These are phyloP conservation scores for Allygus modestus DNA, from an alignment of 2,888 invertebrate species.

Conservation along the genomic window DNA sequence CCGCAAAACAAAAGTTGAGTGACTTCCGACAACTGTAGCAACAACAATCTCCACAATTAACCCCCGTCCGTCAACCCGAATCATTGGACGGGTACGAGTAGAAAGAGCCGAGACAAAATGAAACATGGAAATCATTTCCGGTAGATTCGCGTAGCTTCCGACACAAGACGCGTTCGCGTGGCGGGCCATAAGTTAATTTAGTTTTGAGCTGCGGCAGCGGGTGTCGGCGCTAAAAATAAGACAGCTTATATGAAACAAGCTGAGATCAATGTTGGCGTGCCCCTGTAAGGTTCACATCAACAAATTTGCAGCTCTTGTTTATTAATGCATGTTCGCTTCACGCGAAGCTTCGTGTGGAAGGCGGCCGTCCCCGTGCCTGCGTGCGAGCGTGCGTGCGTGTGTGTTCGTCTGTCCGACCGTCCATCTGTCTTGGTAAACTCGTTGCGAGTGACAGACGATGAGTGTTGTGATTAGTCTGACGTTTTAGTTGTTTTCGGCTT, in stretches of 20 bases:
- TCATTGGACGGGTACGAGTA: not conserved
- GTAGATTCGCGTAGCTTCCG: constrained; percentile 43
- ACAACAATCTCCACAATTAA: no score
- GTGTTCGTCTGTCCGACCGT: not conserved
- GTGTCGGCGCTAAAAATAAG: constrained; percentile 55
- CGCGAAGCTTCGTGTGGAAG: not conserved
- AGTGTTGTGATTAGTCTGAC: constrained; percentile 19
- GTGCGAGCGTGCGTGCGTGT: constrained; percentile 5
- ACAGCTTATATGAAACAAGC: constrained; percentile 41
- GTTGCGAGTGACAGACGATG: constrained; percentile 24
- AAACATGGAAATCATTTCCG: constrained; percentile 40
- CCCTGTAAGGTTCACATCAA: constrained; percentile 51
- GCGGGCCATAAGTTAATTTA: constrained; percentile 48
- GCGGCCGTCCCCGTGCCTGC: no score
- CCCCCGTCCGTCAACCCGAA: not conserved
- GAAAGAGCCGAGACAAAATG: constrained; percentile 6
- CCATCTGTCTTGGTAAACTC: constrained; percentile 21
- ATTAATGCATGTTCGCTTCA: constrained; percentile 49
- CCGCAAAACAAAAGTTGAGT: no score
- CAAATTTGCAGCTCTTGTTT: constrained; percentile 58
- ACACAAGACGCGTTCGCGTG: constrained; percentile 50
- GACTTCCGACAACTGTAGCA: no score
- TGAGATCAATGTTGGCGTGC: constrained; percentile 49
- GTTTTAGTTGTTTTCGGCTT: not conserved
- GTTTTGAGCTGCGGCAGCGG: constrained; percentile 44